Conservation (phyloP, 2,888 invertebrate genomes). For the Punctoribates punctum region DNA sequence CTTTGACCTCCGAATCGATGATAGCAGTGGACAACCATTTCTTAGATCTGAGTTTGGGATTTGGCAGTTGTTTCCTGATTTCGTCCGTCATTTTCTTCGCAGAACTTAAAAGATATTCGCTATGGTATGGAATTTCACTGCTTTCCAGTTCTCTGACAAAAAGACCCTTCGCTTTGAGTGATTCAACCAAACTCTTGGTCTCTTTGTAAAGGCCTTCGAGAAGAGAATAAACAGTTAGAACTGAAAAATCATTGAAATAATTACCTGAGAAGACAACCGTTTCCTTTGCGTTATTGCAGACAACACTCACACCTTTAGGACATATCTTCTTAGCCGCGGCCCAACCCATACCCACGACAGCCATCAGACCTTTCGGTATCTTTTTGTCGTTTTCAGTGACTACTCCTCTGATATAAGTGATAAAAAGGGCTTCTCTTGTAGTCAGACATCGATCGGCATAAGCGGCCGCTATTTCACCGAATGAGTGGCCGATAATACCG, state of each 20-base stretch:
- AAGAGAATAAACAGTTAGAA: not conserved
- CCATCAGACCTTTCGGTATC: conserved; percentile 51
- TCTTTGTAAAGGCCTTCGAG: not conserved
- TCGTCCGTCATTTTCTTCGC: conserved; percentile 64
- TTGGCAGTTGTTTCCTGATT: conserved; percentile 65
- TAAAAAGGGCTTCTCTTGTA: conserved; percentile 57
- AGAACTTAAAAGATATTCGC: not conserved
- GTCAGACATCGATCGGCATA: conserved; percentile 59
- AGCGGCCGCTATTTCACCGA: conserved; percentile 60
- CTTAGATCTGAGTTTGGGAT: conserved; percentile 69
- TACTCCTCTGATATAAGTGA: conserved; percentile 57
- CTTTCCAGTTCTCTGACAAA: conserved; percentile 37
- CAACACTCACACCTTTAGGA: conserved; percentile 52
- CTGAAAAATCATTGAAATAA: not conserved
- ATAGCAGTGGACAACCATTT: conserved; percentile 92
- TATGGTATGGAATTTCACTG: no score
- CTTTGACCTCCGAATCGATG: conserved; percentile 67
- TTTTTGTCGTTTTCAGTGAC: conserved; percentile 50
- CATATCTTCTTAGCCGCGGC: no score
- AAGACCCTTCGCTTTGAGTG: not conserved
- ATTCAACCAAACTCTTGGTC: conserved; percentile 3
- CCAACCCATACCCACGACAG: conserved; percentile 54
- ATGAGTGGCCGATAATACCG: conserved; percentile 57
- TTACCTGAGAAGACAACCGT: conserved; percentile 58
- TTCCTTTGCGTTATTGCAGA: conserved; percentile 58